These are phyloP conservation scores for Drosophila prostipennis DNA, from an alignment of 2,888 invertebrate genomes.

Conservation along the genomic window DNA sequence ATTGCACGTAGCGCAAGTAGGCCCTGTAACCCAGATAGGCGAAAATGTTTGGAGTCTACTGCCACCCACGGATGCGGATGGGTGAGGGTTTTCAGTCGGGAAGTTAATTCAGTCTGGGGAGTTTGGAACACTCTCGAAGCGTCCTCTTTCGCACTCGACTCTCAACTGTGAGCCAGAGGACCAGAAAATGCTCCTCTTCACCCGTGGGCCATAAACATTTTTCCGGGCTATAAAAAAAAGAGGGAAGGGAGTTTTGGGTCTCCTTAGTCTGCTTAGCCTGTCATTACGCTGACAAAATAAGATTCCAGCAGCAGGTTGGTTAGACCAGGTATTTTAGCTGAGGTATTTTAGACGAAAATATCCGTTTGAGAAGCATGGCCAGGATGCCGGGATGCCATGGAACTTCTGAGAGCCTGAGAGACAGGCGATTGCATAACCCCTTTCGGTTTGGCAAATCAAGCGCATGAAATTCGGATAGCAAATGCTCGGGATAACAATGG, in stretches of 20 bases:
- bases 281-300: constrained; percentile 42
- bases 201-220: constrained; percentile 22
- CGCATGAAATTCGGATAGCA: constrained; percentile 55
- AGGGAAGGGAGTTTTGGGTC: not conserved
- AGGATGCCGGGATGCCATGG: constrained; percentile 14
- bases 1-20: constrained; percentile 75
- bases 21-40: constrained; percentile 80
- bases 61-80: constrained; percentile 18
- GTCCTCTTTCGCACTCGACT: constrained; percentile 45
- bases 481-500: constrained; percentile 51
- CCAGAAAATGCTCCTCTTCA: constrained; percentile 27
- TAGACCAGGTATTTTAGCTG: constrained; percentile 26
- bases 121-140: constrained; percentile 22
- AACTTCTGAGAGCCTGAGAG: not conserved
- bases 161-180: constrained; percentile 30
- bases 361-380: constrained; percentile 5
- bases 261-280: constrained; percentile 28
- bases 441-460: constrained; percentile 66
- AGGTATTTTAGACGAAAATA: constrained; percentile 12
- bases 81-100: constrained; percentile 1
- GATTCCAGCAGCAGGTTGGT: constrained; percentile 37
- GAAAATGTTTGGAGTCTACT: constrained; percentile 74
- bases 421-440: constrained; percentile 42
- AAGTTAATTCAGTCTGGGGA: constrained; percentile 27
- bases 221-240: constrained; percentile 3